Conservation (phyloP, 1,140 invertebrate species). For the Drusus annulatus region DNA sequence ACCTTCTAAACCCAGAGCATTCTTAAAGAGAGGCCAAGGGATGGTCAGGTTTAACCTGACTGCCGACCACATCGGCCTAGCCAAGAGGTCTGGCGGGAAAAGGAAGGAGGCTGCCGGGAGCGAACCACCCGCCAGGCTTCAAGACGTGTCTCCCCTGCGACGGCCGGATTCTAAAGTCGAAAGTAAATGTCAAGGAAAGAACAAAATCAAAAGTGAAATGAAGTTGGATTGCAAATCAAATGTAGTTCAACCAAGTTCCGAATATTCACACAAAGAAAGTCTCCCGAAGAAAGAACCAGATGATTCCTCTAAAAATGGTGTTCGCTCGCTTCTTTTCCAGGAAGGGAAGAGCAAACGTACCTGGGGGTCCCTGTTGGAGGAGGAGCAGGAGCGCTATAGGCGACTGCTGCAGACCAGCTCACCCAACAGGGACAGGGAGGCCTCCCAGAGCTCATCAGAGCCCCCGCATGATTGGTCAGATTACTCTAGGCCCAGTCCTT, state of each 20-base stretch:
- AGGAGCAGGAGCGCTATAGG: conserved; percentile 68
- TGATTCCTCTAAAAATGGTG: too few relatives aligned
- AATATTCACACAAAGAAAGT: too few relatives aligned
- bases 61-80: conserved; percentile 53
- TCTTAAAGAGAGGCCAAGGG: conserved; percentile 69
- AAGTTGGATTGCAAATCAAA: not conserved
- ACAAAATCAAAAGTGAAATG: not conserved
- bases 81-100: not conserved
- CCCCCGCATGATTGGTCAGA: conserved; percentile 60
- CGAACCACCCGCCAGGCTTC: not conserved
- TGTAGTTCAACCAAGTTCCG: not conserved
- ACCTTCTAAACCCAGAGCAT: conserved; percentile 54
- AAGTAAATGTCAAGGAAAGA: too few relatives aligned
- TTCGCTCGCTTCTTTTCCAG: too few relatives aligned
- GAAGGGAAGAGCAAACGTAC: conserved; percentile 55
- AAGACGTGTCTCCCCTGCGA: too few relatives aligned
- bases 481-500: conserved; percentile 38
- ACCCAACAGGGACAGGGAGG: conserved; percentile 54
- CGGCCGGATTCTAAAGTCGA: too few relatives aligned
- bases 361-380: conserved; percentile 66
- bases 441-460: not conserved
- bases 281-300: too few relatives aligned
- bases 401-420: conserved; percentile 63
- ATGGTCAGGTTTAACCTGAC: conserved; percentile 63
- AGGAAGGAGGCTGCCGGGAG: not conserved